A percentile compares a stretch with the other conserved stretches of the same genome.
Evolutionary conservation across 2,888 invertebrate species (phyloP).

Genomic region (Andricus curvator): DNA sequence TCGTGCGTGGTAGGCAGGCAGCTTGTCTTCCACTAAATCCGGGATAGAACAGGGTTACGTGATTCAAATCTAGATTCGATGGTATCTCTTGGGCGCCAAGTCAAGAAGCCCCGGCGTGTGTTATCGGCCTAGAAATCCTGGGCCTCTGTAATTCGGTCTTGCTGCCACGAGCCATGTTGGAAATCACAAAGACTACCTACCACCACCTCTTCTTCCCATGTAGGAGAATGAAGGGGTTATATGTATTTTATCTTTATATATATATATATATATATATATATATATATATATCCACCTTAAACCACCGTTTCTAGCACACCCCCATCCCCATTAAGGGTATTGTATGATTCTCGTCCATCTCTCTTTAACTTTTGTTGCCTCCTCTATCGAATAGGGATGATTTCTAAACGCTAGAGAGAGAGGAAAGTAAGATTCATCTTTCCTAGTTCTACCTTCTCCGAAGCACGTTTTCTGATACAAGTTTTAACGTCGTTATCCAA

Average conservation of each 20-base stretch:
- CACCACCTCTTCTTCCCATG: constrained; percentile 32
- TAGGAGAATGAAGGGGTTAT: constrained; percentile 37
- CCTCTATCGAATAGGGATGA: constrained; percentile 1
- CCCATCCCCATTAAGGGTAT: constrained; percentile 56
- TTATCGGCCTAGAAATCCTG: constrained; percentile 61
- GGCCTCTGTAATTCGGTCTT: constrained; percentile 61
- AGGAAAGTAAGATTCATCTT: constrained; percentile 6
- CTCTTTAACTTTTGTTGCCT: constrained; percentile 37
- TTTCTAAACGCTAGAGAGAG: not conserved
- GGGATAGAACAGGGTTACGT: constrained; percentile 67
- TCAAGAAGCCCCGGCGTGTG: constrained; percentile 53
- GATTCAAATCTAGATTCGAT: constrained; percentile 76
- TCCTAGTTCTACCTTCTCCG: not conserved
- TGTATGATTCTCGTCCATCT: constrained; percentile 42
- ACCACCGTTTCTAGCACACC: constrained; percentile 53
- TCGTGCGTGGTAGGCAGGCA: constrained; percentile 44
- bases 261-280: constrained; percentile 30
- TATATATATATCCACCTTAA: constrained; percentile 49
- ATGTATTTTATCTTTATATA: not conserved
- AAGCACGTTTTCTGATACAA: not conserved
- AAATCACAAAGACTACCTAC: constrained; percentile 13
- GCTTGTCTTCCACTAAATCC: constrained; percentile 52
- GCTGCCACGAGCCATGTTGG: constrained; percentile 41
- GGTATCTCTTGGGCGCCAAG: constrained; percentile 61
- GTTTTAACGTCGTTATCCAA: not conserved